These are phyloP conservation scores for Pseudonaja textilis DNA, from an alignment of 2,113 vertebrate species.

Conservation along the genomic window DNA sequence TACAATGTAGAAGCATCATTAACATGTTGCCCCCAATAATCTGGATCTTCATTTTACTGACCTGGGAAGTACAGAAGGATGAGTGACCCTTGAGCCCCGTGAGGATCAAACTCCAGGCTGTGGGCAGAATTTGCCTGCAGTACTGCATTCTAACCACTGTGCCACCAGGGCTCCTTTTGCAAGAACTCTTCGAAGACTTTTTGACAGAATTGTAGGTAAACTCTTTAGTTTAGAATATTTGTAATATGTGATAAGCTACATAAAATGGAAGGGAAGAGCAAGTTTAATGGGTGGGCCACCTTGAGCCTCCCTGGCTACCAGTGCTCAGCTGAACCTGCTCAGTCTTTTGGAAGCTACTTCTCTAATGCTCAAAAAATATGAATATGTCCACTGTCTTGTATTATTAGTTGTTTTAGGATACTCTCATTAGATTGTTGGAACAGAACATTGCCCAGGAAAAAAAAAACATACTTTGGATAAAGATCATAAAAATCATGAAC, in stretches of 20 bases:
- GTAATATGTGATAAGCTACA: not conserved
- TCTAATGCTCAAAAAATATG: not conserved
- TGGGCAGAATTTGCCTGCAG: not conserved
- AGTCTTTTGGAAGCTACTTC: not conserved
- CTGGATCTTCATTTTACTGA: not conserved
- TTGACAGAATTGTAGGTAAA: not conserved
- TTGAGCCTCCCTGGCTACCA: not conserved
- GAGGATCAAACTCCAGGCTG: not conserved
- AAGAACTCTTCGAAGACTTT: not conserved
- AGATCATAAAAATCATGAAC: constrained; percentile 23
- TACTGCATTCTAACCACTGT: not conserved
- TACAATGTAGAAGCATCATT: not conserved
- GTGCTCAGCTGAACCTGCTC: not conserved
- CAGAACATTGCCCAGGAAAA: not conserved
- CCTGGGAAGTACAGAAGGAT: not conserved
- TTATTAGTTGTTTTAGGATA: not conserved
- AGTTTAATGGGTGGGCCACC: not conserved
- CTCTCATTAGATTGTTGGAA: not conserved
- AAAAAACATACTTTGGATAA: not conserved
- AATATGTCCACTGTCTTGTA: not conserved
- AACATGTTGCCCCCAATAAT: not conserved
- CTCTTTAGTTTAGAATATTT: not conserved
- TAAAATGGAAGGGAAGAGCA: not conserved
- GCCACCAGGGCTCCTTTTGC: not conserved
- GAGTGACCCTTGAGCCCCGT: not conserved